Conservation (phyloP, 2,797 vertebrate species). For the Mareca penelope region DNA sequence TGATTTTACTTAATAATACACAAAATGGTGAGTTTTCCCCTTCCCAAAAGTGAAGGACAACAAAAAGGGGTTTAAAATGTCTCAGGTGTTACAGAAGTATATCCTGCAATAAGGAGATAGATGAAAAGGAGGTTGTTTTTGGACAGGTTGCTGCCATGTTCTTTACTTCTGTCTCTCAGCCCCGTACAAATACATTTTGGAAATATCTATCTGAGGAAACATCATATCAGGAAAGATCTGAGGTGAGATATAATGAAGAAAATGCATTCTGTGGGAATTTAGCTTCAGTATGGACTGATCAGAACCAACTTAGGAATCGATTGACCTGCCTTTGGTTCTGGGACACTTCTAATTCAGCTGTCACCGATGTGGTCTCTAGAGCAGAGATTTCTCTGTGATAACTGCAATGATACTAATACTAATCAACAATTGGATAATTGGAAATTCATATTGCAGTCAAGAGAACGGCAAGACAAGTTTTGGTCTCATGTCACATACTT, state of each 20-base stretch:
- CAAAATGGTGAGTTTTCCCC: not conserved
- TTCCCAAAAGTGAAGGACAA: not conserved
- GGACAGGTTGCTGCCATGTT: not conserved
- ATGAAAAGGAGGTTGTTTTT: not conserved
- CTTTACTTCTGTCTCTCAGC: not conserved
- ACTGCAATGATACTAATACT: not conserved
- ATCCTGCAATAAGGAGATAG: not conserved
- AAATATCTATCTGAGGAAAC: not conserved
- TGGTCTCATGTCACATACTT: not conserved
- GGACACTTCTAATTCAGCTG: not conserved
- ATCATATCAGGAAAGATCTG: not conserved
- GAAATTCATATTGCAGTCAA: not conserved
- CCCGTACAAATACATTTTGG: not conserved
- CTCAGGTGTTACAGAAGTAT: not conserved
- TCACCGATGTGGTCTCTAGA: not conserved
- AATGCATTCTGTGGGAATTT: not conserved
- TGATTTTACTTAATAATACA: conserved; percentile 10
- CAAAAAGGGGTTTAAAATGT: not conserved
- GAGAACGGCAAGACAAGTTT: not conserved
- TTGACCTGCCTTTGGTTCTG: not conserved
- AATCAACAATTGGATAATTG: not conserved
- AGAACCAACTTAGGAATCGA: not conserved
- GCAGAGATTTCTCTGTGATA: not conserved
- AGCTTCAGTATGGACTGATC: not conserved
- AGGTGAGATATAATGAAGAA: not conserved